Evolutionary conservation across 2,888 invertebrate species (phyloP).

Genomic region (Drosophila pseudotakahashii): DNA sequence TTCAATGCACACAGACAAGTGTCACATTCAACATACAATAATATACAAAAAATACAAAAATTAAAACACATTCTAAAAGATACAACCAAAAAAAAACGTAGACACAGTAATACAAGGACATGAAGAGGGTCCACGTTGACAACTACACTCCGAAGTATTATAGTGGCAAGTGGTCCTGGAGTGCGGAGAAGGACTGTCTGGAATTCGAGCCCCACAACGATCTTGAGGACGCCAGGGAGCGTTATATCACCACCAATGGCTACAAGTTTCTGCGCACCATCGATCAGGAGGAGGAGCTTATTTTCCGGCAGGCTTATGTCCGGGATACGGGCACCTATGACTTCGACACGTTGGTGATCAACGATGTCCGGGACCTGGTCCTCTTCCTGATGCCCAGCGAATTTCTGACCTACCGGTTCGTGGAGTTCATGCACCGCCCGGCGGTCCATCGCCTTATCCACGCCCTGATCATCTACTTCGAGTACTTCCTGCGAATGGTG

Average conservation of each 20-base stretch:
- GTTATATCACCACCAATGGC: slow-evolving; percentile 66
- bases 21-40: background rate
- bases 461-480: slow-evolving; percentile 82
- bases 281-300: slow-evolving; percentile 81
- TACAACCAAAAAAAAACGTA: background rate
- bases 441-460: slow-evolving; percentile 77
- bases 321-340: slow-evolving; percentile 67
- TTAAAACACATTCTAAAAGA: background rate
- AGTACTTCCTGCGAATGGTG: slow-evolving; percentile 82
- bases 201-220: slow-evolving; percentile 64
- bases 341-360: slow-evolving; percentile 75
- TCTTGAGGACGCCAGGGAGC: slow-evolving; percentile 47
- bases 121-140: slow-evolving; percentile 76
- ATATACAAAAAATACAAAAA: background rate
- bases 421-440: slow-evolving; percentile 80
- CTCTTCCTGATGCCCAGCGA: slow-evolving; percentile 79
- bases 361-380: slow-evolving; percentile 82
- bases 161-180: slow-evolving; percentile 81
- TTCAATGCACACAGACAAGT: background rate
- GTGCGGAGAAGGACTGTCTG: slow-evolving; percentile 59
- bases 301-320: slow-evolving; percentile 77
- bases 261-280: slow-evolving; percentile 73
- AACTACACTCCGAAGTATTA: slow-evolving; percentile 72
- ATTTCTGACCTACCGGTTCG: slow-evolving; percentile 69
- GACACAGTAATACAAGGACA: slow-evolving; percentile 22